A percentile compares a stretch with the other conserved stretches of the same genome.
Evolutionary conservation across 2,888 invertebrate species (phyloP).

Genomic region (Lasioglossum villosulum): DNA sequence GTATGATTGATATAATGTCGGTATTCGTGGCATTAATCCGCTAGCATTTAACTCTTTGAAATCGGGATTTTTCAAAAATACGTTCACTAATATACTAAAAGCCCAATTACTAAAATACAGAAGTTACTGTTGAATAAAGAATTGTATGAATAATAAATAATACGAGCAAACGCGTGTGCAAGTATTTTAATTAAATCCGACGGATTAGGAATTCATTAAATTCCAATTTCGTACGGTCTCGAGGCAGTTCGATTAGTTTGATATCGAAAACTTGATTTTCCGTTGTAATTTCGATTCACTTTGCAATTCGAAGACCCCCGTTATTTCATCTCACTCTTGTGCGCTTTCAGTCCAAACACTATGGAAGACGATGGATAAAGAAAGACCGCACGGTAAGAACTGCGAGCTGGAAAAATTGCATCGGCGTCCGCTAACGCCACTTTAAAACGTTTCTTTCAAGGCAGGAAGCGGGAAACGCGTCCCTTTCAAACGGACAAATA

Average conservation of each 20-base stretch:
- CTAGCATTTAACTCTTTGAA: not conserved
- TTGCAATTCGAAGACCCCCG: not conserved
- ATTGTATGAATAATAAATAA: not conserved
- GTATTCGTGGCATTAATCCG: not conserved
- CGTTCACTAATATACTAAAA: not conserved
- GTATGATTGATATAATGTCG: not conserved
- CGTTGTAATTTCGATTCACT: not conserved
- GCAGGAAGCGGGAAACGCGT: not conserved
- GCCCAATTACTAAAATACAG: not conserved
- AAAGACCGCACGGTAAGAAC: not conserved
- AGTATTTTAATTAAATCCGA: not conserved
- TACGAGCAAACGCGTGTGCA: not conserved
- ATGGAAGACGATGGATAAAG: not conserved
- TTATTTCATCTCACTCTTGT: not conserved
- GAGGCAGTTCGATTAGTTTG: not conserved
- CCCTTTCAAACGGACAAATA: not conserved
- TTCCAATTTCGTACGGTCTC: not conserved
- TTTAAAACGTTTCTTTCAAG: not conserved
- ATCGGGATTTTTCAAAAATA: not conserved
- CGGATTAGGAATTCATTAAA: not conserved
- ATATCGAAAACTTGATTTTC: not conserved
- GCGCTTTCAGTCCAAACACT: not conserved
- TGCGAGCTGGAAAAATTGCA: not conserved
- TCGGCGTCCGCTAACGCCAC: not conserved
- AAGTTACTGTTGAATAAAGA: not conserved